These are phyloP conservation scores for Uromys caudimaculatus DNA, from an alignment of 2,797 vertebrate species.

Conservation along the genomic window DNA sequence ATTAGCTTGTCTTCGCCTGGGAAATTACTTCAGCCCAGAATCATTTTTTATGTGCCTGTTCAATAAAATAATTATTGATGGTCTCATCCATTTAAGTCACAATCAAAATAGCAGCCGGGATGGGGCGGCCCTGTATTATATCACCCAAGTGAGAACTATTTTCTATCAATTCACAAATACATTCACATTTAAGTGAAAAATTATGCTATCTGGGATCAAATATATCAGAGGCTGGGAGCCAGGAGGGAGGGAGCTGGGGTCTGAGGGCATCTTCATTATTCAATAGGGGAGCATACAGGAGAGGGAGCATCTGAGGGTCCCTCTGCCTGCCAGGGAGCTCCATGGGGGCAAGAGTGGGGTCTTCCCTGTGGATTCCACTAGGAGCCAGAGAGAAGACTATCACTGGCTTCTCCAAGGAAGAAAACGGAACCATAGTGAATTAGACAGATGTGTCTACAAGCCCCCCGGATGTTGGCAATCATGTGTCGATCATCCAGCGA, in stretches of 20 bases:
- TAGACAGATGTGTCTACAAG: background rate
- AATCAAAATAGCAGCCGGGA: constrained; percentile 76
- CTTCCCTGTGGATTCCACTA: rapidly evolving
- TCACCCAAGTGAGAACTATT: constrained; percentile 72
- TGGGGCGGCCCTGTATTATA: constrained; percentile 62
- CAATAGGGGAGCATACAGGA: background rate
- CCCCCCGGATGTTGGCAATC: background rate
- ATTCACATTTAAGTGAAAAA: constrained; percentile 82
- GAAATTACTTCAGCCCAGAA: constrained; percentile 71
- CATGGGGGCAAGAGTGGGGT: background rate
- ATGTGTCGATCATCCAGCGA: background rate
- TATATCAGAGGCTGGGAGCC: constrained; percentile 68
- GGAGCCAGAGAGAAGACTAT: background rate
- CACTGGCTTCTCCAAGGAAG: background rate
- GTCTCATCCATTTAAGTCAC: constrained; percentile 83
- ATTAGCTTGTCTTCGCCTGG: constrained; percentile 37
- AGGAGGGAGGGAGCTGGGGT: background rate
- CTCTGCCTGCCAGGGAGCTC: background rate
- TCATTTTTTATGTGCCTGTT: constrained; percentile 82
- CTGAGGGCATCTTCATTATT: constrained; percentile 50
- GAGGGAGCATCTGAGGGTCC: background rate
- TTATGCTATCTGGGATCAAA: constrained; percentile 71
- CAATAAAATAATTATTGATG: constrained; percentile 85
- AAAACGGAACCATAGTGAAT: background rate
- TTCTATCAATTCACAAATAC: constrained; percentile 81